Evolutionary conservation across 2,797 vertebrate species (phyloP).

Genomic region (Clarias fuscus): DNA sequence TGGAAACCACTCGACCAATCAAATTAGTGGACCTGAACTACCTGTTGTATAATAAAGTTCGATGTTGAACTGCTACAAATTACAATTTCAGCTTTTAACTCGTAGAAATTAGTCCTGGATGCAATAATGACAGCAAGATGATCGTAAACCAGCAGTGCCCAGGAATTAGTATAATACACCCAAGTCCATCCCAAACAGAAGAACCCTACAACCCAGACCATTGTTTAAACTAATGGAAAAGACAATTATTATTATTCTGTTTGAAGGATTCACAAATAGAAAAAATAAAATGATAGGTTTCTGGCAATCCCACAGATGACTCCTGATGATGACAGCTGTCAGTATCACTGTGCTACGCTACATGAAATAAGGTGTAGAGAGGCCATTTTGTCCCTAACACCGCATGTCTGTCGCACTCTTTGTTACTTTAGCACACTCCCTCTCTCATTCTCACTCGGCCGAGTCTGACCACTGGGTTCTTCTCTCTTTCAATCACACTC

Average conservation of each 20-base stretch:
- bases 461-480: constrained; percentile 23
- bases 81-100: background rate
- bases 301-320: background rate
- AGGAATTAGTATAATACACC: background rate
- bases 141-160: background rate
- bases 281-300: background rate
- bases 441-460: constrained; percentile 8
- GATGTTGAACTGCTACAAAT: background rate
- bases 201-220: background rate
- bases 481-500: constrained; percentile 53
- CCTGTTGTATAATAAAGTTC: background rate
- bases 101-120: background rate
- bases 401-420: background rate
- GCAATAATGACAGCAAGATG: background rate
- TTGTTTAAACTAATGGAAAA: background rate
- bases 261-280: background rate
- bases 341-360: background rate
- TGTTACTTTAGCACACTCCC: constrained; percentile 17
- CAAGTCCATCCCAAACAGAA: background rate
- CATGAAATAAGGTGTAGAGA: background rate
- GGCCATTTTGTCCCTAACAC: constrained; percentile 11
- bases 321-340: background rate
- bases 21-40: background rate
- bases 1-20: background rate
- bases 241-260: background rate